Evolutionary conservation across 2,888 invertebrate species (phyloP).

Genomic region (Hermodice carunculata): DNA sequence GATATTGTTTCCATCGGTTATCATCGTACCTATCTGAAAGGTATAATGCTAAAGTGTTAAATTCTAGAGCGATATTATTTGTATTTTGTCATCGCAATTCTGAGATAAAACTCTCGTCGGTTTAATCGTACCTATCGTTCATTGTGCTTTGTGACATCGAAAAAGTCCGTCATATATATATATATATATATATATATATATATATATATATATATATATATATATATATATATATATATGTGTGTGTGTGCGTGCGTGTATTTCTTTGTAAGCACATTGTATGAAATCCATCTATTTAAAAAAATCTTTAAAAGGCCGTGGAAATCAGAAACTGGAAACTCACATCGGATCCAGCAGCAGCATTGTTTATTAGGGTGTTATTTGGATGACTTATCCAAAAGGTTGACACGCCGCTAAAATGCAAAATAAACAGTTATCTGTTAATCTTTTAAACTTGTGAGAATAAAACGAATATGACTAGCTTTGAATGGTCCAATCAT

Average conservation of each 20-base stretch:
- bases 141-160: too few species aligned
- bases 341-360: conserved; percentile 44
- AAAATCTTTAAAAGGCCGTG: background rate
- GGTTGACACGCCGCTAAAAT: conserved; percentile 35
- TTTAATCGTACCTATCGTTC: too few species aligned
- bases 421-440: background rate
- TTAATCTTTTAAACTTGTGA: background rate
- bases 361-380: conserved; percentile 39
- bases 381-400: conserved; percentile 48
- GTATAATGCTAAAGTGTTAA: too few species aligned
- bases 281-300: background rate
- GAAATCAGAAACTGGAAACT: background rate
- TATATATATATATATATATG: background rate
- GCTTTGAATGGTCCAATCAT: too few species aligned
- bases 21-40: too few species aligned
- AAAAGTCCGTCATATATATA: too few species aligned
- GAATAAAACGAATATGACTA: too few species aligned
- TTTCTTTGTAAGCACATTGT: background rate
- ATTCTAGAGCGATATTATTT: too few species aligned
- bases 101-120: too few species aligned
- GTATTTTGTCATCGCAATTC: too few species aligned
- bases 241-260: background rate
- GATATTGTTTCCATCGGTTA: too few species aligned
- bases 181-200: background rate
- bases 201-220: background rate